Evolutionary conservation across 2,113 vertebrate species (phyloP), one percentile per base, ranked within the genome.

Genomic region (Rafetus swinhoei): DNA sequence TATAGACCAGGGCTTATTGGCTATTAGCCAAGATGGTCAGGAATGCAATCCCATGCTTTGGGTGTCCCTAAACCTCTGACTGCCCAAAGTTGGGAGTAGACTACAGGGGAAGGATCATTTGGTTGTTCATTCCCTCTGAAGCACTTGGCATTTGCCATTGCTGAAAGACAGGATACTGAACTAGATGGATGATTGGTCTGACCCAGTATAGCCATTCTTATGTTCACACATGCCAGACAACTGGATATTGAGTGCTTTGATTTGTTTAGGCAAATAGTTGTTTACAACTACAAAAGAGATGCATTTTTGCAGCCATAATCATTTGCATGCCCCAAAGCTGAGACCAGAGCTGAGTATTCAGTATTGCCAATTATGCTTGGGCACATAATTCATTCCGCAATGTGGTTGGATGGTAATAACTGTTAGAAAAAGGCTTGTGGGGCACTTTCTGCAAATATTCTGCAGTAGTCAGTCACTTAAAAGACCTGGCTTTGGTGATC

Each of bases 301-400:
- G 35, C 81, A 35, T 76, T 92, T 96, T 94, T 86, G 82, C 10
- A 1, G 86, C 84, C 74, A 93, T 18, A 90, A 94, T 92, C 94
- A 90, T 92, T 93, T 82, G 77, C 74, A 87, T 74, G 4, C 77
- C 92, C 91, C 91, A 92, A 1, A 72, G 79, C 84, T 93, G 60
- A 93, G 93, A 95, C 95, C 93, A 95, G 88, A 82, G 79, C 57
- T 85, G 62, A 86, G 62, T 83, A 91, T 65, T 2, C 84, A 95
- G 84, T 93, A n/a, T 95, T 94, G 93, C 93, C 95, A 84, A 95
- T 88, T 91, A 93, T 82, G 84, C 81, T 79, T 77, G 88, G 95
- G 52, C 76, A 79, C 50, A 77, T 80, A 6, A 72, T 80, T 84
- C 32, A 62, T 57, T n/a, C n/a, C n/a, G 18, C 52, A 84, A 90